Base-by-base conservation (phyloP, 2,113 vertebrate genomes). In the Psephotus haematonotus region DNA sequence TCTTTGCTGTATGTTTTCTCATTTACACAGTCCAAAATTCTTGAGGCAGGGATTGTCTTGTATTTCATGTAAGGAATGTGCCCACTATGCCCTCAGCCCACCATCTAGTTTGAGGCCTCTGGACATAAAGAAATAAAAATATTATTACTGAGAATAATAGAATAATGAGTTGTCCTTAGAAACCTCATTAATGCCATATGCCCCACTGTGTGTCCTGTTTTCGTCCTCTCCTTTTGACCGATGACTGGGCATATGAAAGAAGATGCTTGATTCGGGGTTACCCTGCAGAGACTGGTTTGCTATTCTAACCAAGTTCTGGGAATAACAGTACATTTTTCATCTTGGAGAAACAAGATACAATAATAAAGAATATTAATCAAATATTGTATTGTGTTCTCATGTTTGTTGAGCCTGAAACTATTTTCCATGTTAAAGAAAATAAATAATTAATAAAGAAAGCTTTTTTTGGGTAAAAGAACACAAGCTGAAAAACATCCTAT, bases 301-400 rank as follows among this genome's bases (percentile, higher is more conserved):
- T 96, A 81, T 96, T 96, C 62, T 93, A 94, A 88, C 80, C 39
- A 88, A 90, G 72, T 86, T 94, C 92, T 94, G 72, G 77, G 92
- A 96, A 96, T 65, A 94, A 79, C 41, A 87, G 47, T 46, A 79
- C 57, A 89, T 96, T 95, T 94, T 93, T 95, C 83, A 87, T 87
- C 91, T 79, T 79, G 44, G 47, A 92, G 91, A 93, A 96, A 95
- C 92, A 95, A 86, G 86, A 82, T 86, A 96, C 28, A 95, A 93
- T 84, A 97, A 96, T 78, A 94, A 92, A 91, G 83, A 81, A 64
- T 86, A 95, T 70, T 94, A 95, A 95, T 94, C 77, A 86, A 90
- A 93, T 95, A 90, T 59, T 90, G 76, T 63, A 84, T 88, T 93
- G 29, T 96, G 76, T 84, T 93, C 83, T 94, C 69, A 53, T 91